These are phyloP conservation scores for Mastomys coucha DNA, from an alignment of 2,113 vertebrate species.

Conservation along the genomic window DNA sequence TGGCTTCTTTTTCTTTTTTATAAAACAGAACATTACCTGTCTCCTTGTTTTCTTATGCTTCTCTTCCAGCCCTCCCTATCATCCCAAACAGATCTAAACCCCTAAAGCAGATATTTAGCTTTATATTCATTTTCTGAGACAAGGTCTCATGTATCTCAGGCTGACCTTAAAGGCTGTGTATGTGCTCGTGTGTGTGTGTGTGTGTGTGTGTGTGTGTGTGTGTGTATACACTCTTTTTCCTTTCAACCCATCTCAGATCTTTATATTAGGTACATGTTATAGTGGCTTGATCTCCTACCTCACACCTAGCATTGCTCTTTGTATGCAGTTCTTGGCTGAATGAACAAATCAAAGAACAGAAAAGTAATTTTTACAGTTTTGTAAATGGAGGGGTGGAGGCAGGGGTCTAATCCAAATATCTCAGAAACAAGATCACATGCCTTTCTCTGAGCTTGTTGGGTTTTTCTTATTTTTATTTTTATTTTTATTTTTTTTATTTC, in stretches of 20 bases:
- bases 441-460: not conserved
- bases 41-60: not conserved
- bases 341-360: not conserved
- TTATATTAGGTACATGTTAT: not conserved
- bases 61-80: not conserved
- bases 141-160: not conserved
- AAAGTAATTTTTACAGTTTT: not conserved
- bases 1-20: no score
- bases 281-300: not conserved
- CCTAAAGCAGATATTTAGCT: not conserved
- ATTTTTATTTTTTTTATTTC: not conserved
- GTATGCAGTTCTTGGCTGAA: not conserved
- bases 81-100: not conserved
- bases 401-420: conserved; percentile 9
- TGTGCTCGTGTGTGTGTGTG: not conserved
- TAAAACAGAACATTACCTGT: no score
- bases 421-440: conserved; percentile 15
- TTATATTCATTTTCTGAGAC: not conserved
- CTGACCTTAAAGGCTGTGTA: not conserved
- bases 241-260: not conserved
- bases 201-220: not conserved
- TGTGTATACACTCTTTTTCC: not conserved
- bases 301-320: not conserved
- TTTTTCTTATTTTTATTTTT: not conserved
- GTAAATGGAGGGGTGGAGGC: not conserved